phyloP scores from a whole-genome alignment of 1,140 invertebrate genomes.

The Andrena cerasifolii region DNA sequence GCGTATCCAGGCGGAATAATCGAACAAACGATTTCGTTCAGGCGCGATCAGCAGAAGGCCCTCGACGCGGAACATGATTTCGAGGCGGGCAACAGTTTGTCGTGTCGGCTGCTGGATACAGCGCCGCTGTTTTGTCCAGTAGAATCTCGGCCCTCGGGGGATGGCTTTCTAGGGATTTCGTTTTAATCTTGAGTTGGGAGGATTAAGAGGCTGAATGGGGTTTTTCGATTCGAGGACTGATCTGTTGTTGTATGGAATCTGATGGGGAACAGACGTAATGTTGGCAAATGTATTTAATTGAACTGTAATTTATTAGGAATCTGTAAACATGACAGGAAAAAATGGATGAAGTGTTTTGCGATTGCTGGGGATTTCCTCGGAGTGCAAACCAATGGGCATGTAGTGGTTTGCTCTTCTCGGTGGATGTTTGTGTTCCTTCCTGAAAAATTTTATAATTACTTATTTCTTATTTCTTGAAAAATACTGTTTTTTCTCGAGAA shows the following conservation, averaged over 20 bases:
- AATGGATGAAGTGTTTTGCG: not conserved
- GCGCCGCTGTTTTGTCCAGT: not conserved
- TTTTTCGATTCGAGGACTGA: not conserved
- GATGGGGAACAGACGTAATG: not conserved
- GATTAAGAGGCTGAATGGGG: not conserved
- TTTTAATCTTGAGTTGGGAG: constrained; percentile 33
- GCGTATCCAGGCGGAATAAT: constrained; percentile 71
- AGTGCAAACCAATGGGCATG: too few relatives aligned
- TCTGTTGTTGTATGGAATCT: too few relatives aligned
- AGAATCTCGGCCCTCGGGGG: not conserved
- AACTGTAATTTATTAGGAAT: not conserved
- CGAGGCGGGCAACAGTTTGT: constrained; percentile 68
- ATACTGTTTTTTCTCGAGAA: too few relatives aligned
- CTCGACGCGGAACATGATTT: constrained; percentile 60
- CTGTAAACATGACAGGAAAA: too few relatives aligned
- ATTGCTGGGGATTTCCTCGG: not conserved
- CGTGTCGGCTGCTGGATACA: constrained; percentile 13
- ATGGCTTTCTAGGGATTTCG: constrained; percentile 32
- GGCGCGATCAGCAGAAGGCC: constrained; percentile 51
- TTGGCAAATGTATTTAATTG: not conserved
- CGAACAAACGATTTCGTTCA: constrained; percentile 65
- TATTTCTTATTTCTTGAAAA: too few relatives aligned
- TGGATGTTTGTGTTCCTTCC: too few relatives aligned
- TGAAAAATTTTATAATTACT: too few relatives aligned
- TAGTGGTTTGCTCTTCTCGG: too few relatives aligned